phyloP scores from a whole-genome alignment of 2,797 vertebrate species.

The Taeniopygia guttata region DNA sequence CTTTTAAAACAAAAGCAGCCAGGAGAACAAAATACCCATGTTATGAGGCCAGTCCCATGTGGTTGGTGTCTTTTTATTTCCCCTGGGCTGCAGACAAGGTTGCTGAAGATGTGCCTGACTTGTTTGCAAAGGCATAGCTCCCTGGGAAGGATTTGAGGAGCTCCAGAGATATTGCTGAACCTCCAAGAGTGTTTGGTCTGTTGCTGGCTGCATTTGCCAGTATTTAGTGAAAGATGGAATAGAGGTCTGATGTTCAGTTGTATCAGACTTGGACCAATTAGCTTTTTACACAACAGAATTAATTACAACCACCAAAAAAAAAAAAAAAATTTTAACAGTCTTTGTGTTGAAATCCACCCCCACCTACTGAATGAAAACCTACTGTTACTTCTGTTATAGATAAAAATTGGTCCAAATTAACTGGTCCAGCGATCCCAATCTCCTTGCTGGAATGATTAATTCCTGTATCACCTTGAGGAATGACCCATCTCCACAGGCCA shows the following conservation, averaged over 20 bases:
- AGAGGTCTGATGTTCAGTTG: background rate
- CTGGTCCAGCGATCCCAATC: no score
- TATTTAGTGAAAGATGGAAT: background rate
- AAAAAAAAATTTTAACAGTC: background rate
- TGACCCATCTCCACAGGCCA: no score
- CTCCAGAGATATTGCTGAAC: background rate
- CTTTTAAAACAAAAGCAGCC: background rate
- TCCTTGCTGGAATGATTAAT: no score
- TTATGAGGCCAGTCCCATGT: background rate
- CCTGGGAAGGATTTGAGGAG: background rate
- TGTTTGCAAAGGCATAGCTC: background rate
- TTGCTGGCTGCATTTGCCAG: background rate
- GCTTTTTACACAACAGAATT: background rate
- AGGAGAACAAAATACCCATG: background rate
- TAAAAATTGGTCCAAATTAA: no score
- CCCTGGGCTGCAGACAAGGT: background rate
- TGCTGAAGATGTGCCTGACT: background rate
- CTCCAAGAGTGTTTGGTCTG: background rate
- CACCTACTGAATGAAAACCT: background rate
- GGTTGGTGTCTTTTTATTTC: background rate
- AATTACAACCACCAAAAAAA: background rate
- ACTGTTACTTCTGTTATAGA: background rate
- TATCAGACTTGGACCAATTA: background rate
- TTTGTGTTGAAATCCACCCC: background rate
- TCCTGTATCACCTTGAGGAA: no score